Evolutionary conservation across 2,888 invertebrate species (phyloP).

Genomic region (Leptopilina drosophilae): DNA sequence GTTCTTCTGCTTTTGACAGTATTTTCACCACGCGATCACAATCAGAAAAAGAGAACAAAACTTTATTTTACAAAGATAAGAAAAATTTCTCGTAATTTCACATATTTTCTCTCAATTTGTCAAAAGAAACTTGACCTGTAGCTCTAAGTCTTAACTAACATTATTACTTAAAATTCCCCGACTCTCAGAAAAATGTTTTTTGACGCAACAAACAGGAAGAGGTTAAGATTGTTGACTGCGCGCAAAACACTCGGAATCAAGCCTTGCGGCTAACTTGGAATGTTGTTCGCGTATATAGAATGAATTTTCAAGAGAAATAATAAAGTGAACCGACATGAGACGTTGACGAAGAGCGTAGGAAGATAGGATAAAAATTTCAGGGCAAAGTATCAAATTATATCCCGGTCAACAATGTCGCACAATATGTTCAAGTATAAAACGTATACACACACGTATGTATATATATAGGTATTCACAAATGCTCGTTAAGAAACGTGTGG

Average conservation of each 20-base stretch:
- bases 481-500: slow-evolving; percentile 61
- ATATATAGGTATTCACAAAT: slow-evolving; percentile 10
- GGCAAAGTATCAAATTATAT: slow-evolving; percentile 54
- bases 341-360: slow-evolving; percentile 29
- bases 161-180: slow-evolving; percentile 20
- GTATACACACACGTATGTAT: too few relatives aligned
- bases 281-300: neutral
- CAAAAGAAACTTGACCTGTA: too few relatives aligned
- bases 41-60: too few relatives aligned
- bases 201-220: slow-evolving; percentile 25
- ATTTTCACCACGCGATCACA: too few relatives aligned
- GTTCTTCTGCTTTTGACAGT: too few relatives aligned
- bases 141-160: neutral
- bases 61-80: too few relatives aligned
- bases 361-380: slow-evolving; percentile 20
- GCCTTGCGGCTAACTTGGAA: slow-evolving; percentile 17
- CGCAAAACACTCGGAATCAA: slow-evolving; percentile 7
- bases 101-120: too few relatives aligned
- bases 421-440: slow-evolving; percentile 36
- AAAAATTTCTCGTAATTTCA: too few relatives aligned
- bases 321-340: neutral
- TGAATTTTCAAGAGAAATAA: slow-evolving; percentile 2
- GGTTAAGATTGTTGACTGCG: slow-evolving; percentile 18
- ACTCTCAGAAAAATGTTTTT: neutral
- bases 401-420: slow-evolving; percentile 51